Evolutionary conservation across 2,113 vertebrate species (phyloP), one percentile per base, ranked within the genome.

Genomic region (Hydrochoerus hydrochaeris): DNA sequence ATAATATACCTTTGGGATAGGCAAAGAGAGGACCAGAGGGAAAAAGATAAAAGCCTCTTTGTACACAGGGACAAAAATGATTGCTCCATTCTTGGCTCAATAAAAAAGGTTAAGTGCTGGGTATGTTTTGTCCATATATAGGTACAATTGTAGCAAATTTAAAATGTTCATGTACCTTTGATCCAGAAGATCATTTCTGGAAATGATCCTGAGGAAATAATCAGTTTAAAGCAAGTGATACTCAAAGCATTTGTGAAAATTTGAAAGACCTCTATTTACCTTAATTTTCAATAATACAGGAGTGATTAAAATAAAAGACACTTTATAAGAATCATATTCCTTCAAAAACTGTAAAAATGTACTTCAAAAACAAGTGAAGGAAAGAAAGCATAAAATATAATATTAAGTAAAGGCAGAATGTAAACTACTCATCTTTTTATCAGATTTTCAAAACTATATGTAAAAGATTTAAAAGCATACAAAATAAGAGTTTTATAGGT

Each of bases 171-270:
- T 38, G 62, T 1, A 46, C 41, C 30, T 88, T 63, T 92, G 10
- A 73, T 77, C 11, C 16, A 65, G 22, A 87, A 73, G 41, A 24
- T 26, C 26, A 38, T 73, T 28, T 81, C 38, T 57, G 81, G 38
- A 69, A 91, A 49, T 85, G 35, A 84, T 19, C n/a, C 41, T 88
- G 22, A 52, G 82, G 49, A 95, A 87, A 90, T 73, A 85, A 81
- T 57, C 32, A 84, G 30, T 73, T 73, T 81, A 38, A 80, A 91
- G 24, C 32, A 88, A 96, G 77, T 22, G 4, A 58, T 65, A 9
- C 52, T 52, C 44, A 62, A 88, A 62, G 63, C 83, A 91, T 46
- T 91, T 90, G 75, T 85, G 62, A 54, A 10, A 73, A 52, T n/a
- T 35, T 81, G 32, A 26, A 86, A 94, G 78, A 75, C n/a, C 0